phyloP scores from a whole-genome alignment of 1,140 invertebrate genomes.

The Bombyx mandarina region DNA sequence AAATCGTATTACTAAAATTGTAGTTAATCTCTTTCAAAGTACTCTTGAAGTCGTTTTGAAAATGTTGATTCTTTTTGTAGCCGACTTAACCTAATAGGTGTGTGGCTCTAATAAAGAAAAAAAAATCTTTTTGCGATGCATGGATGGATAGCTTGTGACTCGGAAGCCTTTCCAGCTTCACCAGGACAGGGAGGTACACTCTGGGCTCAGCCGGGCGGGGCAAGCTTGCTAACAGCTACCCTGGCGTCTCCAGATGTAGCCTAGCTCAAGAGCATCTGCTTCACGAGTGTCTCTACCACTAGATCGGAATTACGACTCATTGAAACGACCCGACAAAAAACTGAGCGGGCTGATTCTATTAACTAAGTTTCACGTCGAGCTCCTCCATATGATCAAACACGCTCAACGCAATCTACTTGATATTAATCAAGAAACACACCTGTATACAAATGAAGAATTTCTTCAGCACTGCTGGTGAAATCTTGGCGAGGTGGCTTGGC shows the following conservation, averaged over 20 bases:
- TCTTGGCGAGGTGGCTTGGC: slow-evolving; percentile 79
- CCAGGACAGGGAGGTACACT: too few relatives aligned
- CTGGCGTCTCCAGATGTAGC: too few relatives aligned
- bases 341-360: background rate
- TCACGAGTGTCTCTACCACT: background rate
- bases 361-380: background rate
- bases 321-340: background rate
- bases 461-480: slow-evolving; percentile 81
- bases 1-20: too few relatives aligned
- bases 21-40: too few relatives aligned
- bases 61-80: too few relatives aligned
- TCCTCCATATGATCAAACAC: background rate
- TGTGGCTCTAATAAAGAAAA: too few relatives aligned
- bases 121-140: background rate
- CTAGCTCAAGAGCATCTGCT: background rate
- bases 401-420: background rate
- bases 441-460: slow-evolving; percentile 86
- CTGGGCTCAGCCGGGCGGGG: too few relatives aligned
- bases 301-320: background rate
- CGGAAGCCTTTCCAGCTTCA: too few relatives aligned
- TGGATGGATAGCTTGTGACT: background rate
- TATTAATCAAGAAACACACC: slow-evolving; percentile 32
- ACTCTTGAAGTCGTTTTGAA: too few relatives aligned
- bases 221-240: too few relatives aligned
- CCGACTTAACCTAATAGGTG: too few relatives aligned